phyloP scores from a whole-genome alignment of 2,113 vertebrate genomes.

The Sinocyclocheilus rhinocerous region DNA sequence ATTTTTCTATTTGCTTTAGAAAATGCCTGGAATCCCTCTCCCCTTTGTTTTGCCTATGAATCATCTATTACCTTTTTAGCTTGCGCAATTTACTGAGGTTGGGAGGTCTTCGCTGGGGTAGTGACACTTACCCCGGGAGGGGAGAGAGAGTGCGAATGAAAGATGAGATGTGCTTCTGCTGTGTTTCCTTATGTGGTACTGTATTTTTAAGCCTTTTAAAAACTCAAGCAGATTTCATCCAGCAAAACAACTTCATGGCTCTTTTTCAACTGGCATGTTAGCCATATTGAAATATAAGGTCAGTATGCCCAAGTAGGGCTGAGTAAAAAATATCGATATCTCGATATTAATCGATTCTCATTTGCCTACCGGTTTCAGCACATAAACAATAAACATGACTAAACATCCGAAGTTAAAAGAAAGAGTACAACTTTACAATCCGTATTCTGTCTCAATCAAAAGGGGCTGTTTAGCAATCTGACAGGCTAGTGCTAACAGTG shows the following conservation, averaged over 20 bases:
- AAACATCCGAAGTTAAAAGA: no score
- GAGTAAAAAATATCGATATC: no score
- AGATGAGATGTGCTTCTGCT: constrained; percentile 30
- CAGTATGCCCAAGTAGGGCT: background rate
- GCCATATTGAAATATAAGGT: constrained; percentile 17
- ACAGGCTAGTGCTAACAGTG: no score
- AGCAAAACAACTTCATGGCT: constrained; percentile 12
- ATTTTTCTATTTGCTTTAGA: constrained; percentile 49
- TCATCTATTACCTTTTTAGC: constrained; percentile 63
- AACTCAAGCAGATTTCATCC: constrained; percentile 34
- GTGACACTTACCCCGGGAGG: constrained; percentile 23
- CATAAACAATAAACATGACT: no score
- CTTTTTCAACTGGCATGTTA: background rate
- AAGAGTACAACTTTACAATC: no score
- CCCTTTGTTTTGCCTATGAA: constrained; percentile 55
- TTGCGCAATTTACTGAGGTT: constrained; percentile 50
- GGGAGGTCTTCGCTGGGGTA: constrained; percentile 30
- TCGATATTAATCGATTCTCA: no score
- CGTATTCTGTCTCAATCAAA: no score
- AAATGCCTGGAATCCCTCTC: constrained; percentile 62
- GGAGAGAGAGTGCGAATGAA: constrained; percentile 22
- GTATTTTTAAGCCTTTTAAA: constrained; percentile 21
- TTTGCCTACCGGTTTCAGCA: no score
- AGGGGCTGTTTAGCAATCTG: no score
- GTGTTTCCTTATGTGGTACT: constrained; percentile 22